These are phyloP conservation scores for Cheirogaleus major DNA, from an alignment of 2,797 vertebrate genomes.

Conservation along the genomic window DNA sequence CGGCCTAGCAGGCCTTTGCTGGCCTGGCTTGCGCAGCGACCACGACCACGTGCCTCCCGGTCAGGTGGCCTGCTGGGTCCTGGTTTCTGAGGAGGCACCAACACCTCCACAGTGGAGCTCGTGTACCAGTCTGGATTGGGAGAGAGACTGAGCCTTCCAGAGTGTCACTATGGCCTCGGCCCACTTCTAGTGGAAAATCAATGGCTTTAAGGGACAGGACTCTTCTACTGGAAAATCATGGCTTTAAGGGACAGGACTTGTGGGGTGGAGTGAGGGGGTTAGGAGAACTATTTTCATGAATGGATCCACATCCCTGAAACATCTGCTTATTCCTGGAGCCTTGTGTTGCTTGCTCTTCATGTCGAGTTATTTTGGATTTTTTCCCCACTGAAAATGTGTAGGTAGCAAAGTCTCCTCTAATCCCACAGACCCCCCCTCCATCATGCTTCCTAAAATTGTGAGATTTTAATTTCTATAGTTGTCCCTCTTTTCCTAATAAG, in stretches of 20 bases:
- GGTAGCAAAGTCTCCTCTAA: not conserved
- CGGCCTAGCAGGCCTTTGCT: not conserved
- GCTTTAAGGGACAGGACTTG: not conserved
- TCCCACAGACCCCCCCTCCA: not conserved
- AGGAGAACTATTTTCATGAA: not conserved
- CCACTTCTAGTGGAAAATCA: not conserved
- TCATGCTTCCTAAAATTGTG: not conserved
- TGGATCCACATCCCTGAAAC: not conserved
- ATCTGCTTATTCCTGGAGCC: not conserved
- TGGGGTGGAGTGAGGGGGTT: not conserved
- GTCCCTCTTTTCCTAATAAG: not conserved
- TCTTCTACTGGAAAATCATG: not conserved
- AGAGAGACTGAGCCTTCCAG: not conserved
- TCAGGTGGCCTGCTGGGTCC: not conserved
- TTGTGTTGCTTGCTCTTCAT: not conserved
- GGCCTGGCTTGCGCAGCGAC: fast-evolving
- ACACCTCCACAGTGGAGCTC: not conserved
- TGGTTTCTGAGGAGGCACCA: not conserved
- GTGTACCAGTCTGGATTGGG: not conserved
- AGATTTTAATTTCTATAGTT: not conserved
- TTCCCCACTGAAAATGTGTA: not conserved
- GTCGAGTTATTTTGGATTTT: not conserved
- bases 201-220: not conserved
- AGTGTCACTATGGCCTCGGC: not conserved
- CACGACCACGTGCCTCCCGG: fast-evolving